Evolutionary conservation across 2,113 vertebrate genomes (phyloP).

Genomic region (Xenopus laevis): DNA sequence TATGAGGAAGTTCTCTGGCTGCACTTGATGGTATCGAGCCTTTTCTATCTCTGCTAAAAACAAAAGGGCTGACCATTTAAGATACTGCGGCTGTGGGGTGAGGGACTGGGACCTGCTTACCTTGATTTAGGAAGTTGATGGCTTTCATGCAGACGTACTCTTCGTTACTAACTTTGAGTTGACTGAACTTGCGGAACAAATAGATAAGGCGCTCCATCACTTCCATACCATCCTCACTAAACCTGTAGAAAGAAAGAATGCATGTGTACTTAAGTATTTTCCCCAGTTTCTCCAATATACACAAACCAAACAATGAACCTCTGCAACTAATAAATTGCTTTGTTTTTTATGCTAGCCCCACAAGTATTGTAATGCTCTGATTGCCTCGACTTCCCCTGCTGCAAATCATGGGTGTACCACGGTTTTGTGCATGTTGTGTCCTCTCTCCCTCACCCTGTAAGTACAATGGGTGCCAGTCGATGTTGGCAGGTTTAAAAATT

Average conservation of each 20-base stretch:
- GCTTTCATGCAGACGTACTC: slow-evolving; percentile 98
- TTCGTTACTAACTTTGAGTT: slow-evolving; percentile 95
- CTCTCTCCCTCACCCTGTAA: too few relatives aligned
- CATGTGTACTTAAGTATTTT: background rate
- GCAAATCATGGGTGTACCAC: too few relatives aligned
- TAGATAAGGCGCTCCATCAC: slow-evolving; percentile 96
- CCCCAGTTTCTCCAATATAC: too few relatives aligned
- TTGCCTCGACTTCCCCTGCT: too few relatives aligned
- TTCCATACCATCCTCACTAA: slow-evolving; percentile 97
- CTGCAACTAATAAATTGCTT: too few relatives aligned
- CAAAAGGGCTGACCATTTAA: background rate
- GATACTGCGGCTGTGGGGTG: too few relatives aligned
- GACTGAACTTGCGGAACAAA: slow-evolving; percentile 93
- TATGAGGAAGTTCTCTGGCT: slow-evolving; percentile 50
- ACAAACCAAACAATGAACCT: too few relatives aligned
- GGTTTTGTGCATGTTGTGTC: too few relatives aligned
- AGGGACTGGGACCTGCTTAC: slow-evolving; percentile 57
- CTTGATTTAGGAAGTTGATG: slow-evolving; percentile 98
- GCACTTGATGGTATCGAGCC: background rate
- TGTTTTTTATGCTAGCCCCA: too few relatives aligned
- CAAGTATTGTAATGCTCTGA: too few relatives aligned
- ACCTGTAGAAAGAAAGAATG: slow-evolving; percentile 54
- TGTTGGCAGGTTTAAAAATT: too few relatives aligned
- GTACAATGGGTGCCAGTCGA: too few relatives aligned
- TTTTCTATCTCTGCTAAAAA: background rate